These are phyloP conservation scores for Emberiza fucata DNA, from an alignment of 2,113 vertebrate species.

Conservation along the genomic window DNA sequence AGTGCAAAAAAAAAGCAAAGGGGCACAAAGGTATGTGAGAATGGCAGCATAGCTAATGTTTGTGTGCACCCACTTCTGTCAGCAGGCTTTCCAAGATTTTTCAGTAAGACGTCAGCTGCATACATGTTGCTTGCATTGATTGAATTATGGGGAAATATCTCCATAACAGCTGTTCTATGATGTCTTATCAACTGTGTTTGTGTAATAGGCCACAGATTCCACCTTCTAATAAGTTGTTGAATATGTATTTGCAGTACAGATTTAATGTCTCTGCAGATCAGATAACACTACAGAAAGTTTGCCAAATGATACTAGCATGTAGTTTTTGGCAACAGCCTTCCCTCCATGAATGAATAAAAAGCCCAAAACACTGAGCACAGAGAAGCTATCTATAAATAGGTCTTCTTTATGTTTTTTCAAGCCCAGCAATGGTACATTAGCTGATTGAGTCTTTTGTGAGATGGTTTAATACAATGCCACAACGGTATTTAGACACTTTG, in stretches of 20 bases:
- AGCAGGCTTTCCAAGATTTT: background rate
- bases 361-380: background rate
- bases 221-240: constrained; percentile 2
- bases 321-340: background rate
- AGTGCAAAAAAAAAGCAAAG: background rate
- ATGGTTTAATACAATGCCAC: background rate
- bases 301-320: background rate
- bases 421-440: background rate
- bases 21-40: background rate
- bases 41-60: background rate
- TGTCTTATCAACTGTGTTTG: background rate
- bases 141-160: background rate
- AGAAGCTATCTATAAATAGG: constrained; percentile 13
- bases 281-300: background rate
- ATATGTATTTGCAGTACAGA: background rate
- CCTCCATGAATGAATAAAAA: background rate
- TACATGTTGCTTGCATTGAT: background rate
- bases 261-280: constrained; percentile 20
- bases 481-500: background rate
- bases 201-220: background rate
- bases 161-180: background rate
- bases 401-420: background rate
- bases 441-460: background rate
- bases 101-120: background rate
- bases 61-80: background rate